Conservation (phyloP, 2,113 vertebrate species). For the Neogale vison region DNA sequence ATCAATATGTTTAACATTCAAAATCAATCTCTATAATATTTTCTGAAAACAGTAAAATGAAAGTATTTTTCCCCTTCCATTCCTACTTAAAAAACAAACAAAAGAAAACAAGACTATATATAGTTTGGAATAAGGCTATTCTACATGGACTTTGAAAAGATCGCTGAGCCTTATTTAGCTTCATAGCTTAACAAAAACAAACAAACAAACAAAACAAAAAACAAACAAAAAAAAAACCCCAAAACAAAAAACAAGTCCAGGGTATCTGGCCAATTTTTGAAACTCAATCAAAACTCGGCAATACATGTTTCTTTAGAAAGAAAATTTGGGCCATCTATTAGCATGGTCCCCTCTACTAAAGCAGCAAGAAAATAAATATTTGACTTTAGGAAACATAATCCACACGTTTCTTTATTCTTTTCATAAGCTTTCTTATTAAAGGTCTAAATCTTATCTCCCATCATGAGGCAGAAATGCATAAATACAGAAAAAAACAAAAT, state of each 20-base stretch:
- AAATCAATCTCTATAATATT: background rate
- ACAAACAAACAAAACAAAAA: too few relatives aligned
- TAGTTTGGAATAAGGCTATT: background rate
- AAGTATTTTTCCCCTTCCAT: background rate
- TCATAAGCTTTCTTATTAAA: slow-evolving; percentile 61
- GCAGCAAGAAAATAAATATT: background rate
- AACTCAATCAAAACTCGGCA: background rate
- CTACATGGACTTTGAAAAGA: background rate
- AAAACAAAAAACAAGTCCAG: background rate
- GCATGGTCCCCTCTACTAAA: background rate
- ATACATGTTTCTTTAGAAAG: background rate
- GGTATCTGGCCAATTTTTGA: background rate
- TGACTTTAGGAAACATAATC: background rate
- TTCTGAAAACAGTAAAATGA: background rate
- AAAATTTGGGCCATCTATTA: background rate
- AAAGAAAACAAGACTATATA: background rate
- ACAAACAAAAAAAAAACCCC: too few relatives aligned
- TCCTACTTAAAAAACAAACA: background rate
- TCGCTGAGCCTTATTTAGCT: background rate
- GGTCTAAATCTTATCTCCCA: slow-evolving; percentile 51
- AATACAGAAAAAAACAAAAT: background rate
- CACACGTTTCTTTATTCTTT: background rate
- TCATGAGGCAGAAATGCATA: background rate
- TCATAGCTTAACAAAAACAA: background rate
- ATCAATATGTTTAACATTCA: background rate